Percentiles rank a stretch among this genome's conserved stretches.
Evolutionary conservation across 2,888 invertebrate genomes (phyloP).

Genomic region (Diaphora mendica): DNA sequence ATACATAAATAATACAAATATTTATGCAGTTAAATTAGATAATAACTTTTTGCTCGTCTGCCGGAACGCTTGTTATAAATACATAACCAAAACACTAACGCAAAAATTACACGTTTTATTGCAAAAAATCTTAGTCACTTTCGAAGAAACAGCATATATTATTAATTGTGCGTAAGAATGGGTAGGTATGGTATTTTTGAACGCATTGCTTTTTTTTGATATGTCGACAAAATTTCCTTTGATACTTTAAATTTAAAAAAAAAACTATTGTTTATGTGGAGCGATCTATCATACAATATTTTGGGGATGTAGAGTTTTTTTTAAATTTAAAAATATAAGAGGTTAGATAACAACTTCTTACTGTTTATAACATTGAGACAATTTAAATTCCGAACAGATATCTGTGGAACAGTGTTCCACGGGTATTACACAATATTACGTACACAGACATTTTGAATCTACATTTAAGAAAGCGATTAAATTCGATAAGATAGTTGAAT

Average conservation of each 20-base stretch:
- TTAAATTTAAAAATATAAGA: not conserved
- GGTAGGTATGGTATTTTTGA: not conserved
- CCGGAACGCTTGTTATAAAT: slow-evolving; percentile 12
- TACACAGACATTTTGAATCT: not conserved
- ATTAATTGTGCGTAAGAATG: not conserved
- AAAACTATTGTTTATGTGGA: not conserved
- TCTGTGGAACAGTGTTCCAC: not conserved
- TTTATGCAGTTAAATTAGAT: slow-evolving; percentile 3
- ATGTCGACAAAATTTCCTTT: no score
- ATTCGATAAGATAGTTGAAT: not conserved
- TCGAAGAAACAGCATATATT: not conserved
- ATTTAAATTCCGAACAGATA: slow-evolving; percentile 5
- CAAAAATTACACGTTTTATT: no score
- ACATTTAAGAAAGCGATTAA: not conserved
- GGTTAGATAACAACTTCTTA: not conserved
- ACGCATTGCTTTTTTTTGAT: not conserved
- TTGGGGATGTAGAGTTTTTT: not conserved
- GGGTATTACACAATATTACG: not conserved
- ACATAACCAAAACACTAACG: slow-evolving; percentile 5
- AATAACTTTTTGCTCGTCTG: slow-evolving; percentile 8
- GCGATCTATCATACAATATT: not conserved
- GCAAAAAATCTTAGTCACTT: not conserved
- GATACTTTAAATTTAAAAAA: not conserved
- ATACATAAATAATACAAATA: slow-evolving; percentile 1
- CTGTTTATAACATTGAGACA: not conserved